Base-by-base conservation (phyloP, 2,888 invertebrate genomes). In the Cantharis nigra region DNA sequence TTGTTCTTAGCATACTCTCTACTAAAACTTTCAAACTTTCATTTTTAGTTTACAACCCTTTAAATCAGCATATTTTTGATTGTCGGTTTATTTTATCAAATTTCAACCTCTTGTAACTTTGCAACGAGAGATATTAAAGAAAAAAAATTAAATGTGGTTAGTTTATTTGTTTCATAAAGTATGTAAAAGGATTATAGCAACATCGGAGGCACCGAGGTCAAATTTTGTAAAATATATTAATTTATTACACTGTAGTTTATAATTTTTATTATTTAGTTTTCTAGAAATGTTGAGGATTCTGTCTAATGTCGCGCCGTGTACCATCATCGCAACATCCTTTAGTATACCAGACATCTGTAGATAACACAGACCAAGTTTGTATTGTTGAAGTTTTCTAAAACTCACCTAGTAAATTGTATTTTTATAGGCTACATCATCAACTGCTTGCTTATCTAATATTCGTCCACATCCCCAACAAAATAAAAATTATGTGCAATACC, bases 271-370 rank as follows among this genome's bases (percentile, higher is more conserved):
- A 80, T 83, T 23, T 77, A 84, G 83, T 75, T 63, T 74, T 74
- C 78, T 81, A 83, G 85, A 83, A 79, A 85, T 87, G 87, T 81
- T 87, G 85, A 86, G 81, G 81, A 76, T 79, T 82, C 81, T 80
- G 81, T 81, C 85, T 81, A 84, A 87, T 87, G 87, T 86, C 87
- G 81, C 87, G 86, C 80, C 86, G 85, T 81, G 80, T 83, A 77
- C 82, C 84, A 76, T 81, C 84, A 71, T 80, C 83, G 72, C 86
- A 86, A 77, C 83, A 85, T 76, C 84, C 83, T 71, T 80, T 75
- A 63, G 72, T 77, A 70, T 73, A 79, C 72, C 78, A 73, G 62
- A 81, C 82, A 64, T 69, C 81, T 70, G 73, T 82, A 79, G 86
- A 86, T 79, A 84, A 85, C 77, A 84, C 85, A 28, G 85, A 87